These are phyloP conservation scores for Hystrix brachyura DNA, from an alignment of 2,113 vertebrate species.

Conservation along the genomic window DNA sequence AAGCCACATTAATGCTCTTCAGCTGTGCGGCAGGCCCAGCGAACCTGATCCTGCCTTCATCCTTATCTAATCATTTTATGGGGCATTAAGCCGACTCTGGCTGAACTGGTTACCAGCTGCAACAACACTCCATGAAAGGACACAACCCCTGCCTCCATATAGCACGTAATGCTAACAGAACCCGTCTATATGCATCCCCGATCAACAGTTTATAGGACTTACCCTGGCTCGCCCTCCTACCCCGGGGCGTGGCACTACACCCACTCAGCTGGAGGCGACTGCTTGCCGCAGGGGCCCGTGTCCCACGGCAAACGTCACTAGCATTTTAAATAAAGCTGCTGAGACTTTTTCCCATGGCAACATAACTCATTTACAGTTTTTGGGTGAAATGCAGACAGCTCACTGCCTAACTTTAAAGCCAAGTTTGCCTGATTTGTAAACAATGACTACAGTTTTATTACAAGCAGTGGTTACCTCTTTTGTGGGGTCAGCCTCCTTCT, in stretches of 20 bases:
- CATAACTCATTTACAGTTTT: not conserved
- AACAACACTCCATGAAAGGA: not conserved
- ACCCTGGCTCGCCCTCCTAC: not conserved
- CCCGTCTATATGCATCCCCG: not conserved
- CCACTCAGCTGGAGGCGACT: not conserved
- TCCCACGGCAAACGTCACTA: not conserved
- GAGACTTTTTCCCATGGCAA: not conserved
- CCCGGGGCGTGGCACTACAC: not conserved
- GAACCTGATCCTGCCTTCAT: conserved; percentile 2
- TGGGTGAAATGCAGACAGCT: not conserved
- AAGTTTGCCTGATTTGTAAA: not conserved
- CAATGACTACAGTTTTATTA: not conserved
- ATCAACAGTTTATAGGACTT: not conserved
- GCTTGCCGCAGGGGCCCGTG: not conserved
- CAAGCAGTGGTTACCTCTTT: not conserved
- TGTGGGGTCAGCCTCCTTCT: not conserved
- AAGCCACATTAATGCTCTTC: not conserved
- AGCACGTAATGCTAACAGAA: not conserved
- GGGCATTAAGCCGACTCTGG: conserved; percentile 67
- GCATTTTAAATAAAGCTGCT: not conserved
- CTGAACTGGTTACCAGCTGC: conserved; percentile 65
- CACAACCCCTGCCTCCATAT: not conserved
- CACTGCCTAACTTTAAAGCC: not conserved
- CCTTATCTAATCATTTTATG: conserved; percentile 52
- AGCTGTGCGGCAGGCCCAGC: conserved; percentile 13